Evolutionary conservation across 37 sponge, comb jelly and placozoan species (phyloP).

Genomic region (Diacarnus erythraeanus): DNA sequence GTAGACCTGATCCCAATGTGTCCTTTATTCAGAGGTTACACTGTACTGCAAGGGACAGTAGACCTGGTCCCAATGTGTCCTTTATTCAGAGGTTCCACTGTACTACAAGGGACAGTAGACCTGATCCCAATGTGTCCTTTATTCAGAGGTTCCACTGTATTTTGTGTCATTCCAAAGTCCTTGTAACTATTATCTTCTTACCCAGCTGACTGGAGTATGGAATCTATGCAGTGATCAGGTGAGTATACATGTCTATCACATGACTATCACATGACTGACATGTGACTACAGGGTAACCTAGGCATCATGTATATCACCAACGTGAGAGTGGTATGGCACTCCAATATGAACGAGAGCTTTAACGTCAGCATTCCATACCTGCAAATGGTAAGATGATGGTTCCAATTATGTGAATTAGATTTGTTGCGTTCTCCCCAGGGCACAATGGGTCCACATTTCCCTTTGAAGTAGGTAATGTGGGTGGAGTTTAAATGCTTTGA

Average conservation of each 20-base stretch:
- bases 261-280: conserved; percentile 5
- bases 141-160: too few species aligned
- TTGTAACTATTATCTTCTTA: not conserved
- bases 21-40: too few species aligned
- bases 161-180: not conserved
- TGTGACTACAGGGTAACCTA: conserved; percentile 74
- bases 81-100: too few species aligned
- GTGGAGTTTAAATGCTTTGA: too few species aligned
- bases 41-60: too few species aligned
- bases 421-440: too few species aligned
- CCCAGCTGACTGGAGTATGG: conserved; percentile 84
- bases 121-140: too few species aligned
- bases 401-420: not conserved
- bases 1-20: too few species aligned
- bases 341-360: conserved; percentile 82
- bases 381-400: conserved; percentile 78
- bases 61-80: too few species aligned
- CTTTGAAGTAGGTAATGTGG: too few species aligned
- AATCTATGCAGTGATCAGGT: conserved; percentile 83
- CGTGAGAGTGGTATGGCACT: conserved; percentile 94
- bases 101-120: too few species aligned
- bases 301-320: conserved; percentile 92
- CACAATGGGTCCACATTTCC: too few species aligned
- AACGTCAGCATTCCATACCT: conserved; percentile 96
- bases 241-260: not conserved